Evolutionary conservation across 2,888 invertebrate species (phyloP).

Genomic region (Campoplex capitator): DNA sequence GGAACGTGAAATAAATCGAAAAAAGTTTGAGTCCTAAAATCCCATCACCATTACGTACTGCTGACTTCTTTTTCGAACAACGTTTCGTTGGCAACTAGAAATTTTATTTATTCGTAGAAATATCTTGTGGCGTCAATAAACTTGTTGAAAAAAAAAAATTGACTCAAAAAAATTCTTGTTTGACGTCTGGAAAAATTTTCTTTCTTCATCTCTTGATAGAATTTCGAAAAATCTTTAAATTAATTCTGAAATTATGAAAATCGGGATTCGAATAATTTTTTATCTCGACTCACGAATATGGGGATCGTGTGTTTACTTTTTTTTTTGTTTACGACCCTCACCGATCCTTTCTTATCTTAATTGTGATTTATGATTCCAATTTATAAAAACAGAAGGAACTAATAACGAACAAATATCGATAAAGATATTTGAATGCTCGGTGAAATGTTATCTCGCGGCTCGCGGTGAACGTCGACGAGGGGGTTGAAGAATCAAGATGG

Average conservation of each 20-base stretch:
- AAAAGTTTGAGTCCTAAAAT: not conserved
- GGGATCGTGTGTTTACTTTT: not conserved
- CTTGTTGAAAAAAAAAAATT: no score
- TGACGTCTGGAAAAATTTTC: not conserved
- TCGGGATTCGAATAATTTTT: not conserved
- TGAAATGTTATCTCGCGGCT: not conserved
- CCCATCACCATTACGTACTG: not conserved
- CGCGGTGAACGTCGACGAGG: not conserved
- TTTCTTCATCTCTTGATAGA: not conserved
- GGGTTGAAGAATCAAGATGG: conserved; percentile 30
- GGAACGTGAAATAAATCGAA: not conserved
- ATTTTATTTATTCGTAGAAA: not conserved
- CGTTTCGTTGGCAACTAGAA: not conserved
- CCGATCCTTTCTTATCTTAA: not conserved
- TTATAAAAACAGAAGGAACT: not conserved
- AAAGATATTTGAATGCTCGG: not conserved
- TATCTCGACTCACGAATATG: not conserved
- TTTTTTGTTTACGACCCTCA: not conserved
- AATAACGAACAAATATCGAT: not conserved
- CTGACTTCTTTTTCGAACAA: not conserved
- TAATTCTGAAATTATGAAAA: not conserved
- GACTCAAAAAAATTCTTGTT: not conserved
- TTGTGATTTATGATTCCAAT: not conserved
- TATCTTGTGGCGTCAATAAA: no score
- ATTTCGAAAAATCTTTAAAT: not conserved